Base-by-base conservation (phyloP, 2,888 invertebrate species). In the Steinernema hermaphroditum region DNA sequence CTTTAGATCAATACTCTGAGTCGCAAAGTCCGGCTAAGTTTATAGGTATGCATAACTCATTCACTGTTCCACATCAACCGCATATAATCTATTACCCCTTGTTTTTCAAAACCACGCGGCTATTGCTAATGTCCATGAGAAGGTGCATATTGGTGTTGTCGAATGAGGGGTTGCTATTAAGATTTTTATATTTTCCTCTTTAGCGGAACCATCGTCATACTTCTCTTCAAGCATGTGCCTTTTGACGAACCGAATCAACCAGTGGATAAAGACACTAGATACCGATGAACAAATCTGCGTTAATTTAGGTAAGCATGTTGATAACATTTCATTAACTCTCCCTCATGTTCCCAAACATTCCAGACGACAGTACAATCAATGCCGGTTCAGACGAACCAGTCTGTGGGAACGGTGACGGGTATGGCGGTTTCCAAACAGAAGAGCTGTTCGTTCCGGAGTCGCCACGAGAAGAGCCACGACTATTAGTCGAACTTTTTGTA, bases 21-120 rank as follows among this genome's bases (percentile, higher is more conserved):
- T 24, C 54, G 54, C 54, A 54, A 54, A 54, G 54, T 54, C 54
- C 54, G 54, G 54, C 54, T 27, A 54, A 54, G 54, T 54, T 54
- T 54, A 24, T 54, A 54, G 54, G 54, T 54, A 54, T 24, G 54
- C 27, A 54, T 54, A 54, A 54, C 24, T 54, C 54, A 54, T 8
- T 24, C 37, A 37, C 12, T 8, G 37, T 37, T 12, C 37, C 6
- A 37, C 37, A 12, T 37, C 37, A 37, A 37, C 12, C 37, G 37
- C 37, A 37, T 54, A 27, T 54, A 54, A 54, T 54, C 54, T 24
- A 54, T 54, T 54, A 54, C 54, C 54, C 27, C 54, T 24, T 54
- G 27, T 54, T 54, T 54, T 54, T 22, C 54, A 54, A 54, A 27
- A 2, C 14, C 54, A 27, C 54, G 54, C 54, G 22, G 46, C 46